A percentile compares a stretch with the other conserved stretches of the same genome.
Evolutionary conservation across 1,140 invertebrate genomes (phyloP).

Genomic region (Teleopsis dalmanni): DNA sequence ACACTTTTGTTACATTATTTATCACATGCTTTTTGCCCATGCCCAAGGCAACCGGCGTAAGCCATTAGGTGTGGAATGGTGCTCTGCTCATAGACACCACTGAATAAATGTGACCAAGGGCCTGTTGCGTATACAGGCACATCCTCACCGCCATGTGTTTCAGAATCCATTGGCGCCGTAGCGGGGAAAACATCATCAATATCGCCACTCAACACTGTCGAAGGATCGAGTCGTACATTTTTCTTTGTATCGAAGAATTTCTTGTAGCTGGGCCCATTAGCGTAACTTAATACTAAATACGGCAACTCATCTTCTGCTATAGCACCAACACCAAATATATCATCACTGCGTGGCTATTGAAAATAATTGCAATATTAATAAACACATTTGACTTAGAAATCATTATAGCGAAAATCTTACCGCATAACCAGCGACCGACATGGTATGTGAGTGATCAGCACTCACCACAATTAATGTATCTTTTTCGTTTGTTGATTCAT

Average conservation of each 20-base stretch:
- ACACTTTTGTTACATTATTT: background rate
- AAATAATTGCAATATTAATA: background rate
- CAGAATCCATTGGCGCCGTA: constrained; percentile 45
- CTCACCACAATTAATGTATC: constrained; percentile 64
- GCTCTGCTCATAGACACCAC: constrained; percentile 61
- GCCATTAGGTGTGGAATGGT: constrained; percentile 61
- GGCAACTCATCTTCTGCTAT: constrained; percentile 44
- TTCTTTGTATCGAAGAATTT: constrained; percentile 2
- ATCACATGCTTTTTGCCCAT: background rate
- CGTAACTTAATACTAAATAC: constrained; percentile 58
- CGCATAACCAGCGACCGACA: constrained; percentile 62
- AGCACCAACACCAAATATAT: constrained; percentile 51
- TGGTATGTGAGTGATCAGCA: constrained; percentile 62
- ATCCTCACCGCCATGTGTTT: constrained; percentile 52
- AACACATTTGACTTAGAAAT: background rate
- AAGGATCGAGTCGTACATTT: constrained; percentile 1
- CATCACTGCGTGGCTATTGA: constrained; percentile 51
- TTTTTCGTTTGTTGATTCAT: constrained; percentile 49
- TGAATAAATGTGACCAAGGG: constrained; percentile 58
- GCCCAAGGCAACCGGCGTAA: constrained; percentile 57
- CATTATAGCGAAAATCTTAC: background rate
- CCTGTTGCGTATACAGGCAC: constrained; percentile 54
- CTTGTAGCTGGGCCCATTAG: constrained; percentile 56
- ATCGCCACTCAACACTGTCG: background rate
- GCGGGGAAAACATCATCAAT: constrained; percentile 42